Conservation (phyloP, 2,888 invertebrate species). For the Scaptomyza caliginosa region DNA sequence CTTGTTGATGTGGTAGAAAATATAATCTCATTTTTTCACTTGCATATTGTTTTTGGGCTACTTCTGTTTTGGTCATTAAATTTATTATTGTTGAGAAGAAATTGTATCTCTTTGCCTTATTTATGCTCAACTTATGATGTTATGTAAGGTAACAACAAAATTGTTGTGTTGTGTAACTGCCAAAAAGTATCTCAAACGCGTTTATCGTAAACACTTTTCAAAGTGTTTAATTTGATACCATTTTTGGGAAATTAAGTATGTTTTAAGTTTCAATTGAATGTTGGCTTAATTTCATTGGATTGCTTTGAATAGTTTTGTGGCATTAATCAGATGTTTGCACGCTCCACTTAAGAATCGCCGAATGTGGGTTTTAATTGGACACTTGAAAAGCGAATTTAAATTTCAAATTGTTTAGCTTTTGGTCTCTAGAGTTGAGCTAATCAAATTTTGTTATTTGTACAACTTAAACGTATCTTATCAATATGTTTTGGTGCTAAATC, state of each 20-base stretch:
- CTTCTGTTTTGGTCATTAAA: constrained; percentile 49
- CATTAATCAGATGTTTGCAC: constrained; percentile 32
- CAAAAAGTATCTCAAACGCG: constrained; percentile 45
- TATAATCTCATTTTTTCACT: too few species aligned
- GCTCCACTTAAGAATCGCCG: constrained; percentile 34
- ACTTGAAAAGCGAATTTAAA: constrained; percentile 30
- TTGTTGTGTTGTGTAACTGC: constrained; percentile 62
- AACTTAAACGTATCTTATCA: too few species aligned
- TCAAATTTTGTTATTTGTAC: too few species aligned
- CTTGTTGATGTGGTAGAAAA: constrained; percentile 28
- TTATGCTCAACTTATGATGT: constrained; percentile 15
- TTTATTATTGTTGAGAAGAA: constrained; percentile 46
- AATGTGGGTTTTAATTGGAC: constrained; percentile 37
- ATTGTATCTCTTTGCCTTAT: constrained; percentile 21
- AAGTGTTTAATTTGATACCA: constrained; percentile 45
- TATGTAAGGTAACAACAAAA: constrained; percentile 48
- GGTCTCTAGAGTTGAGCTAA: too few species aligned
- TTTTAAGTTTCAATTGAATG: constrained; percentile 52
- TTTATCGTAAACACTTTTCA: constrained; percentile 60
- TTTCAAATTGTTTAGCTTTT: constrained; percentile 7
- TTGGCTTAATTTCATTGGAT: constrained; percentile 64
- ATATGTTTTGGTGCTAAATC: background rate
- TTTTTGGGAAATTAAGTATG: constrained; percentile 42
- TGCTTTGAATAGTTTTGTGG: constrained; percentile 18
- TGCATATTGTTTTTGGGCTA: constrained; percentile 23